A percentile compares a stretch with the other conserved stretches of the same genome.
Evolutionary conservation across 2,888 invertebrate species (phyloP).

Genomic region (Dysmachus trigonus): DNA sequence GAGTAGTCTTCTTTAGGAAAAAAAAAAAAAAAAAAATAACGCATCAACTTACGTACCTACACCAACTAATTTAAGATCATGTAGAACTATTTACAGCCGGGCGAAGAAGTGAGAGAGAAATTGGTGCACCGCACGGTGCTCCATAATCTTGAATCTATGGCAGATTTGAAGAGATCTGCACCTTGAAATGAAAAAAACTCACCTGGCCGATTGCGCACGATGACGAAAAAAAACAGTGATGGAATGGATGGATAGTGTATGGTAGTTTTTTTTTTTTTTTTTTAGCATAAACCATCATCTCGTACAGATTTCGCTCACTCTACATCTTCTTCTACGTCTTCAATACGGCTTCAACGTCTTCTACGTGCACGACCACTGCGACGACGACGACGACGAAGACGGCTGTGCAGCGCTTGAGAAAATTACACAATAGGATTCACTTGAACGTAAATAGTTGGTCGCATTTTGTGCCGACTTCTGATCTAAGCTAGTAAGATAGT

Average conservation of each 20-base stretch:
- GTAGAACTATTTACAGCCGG: slow-evolving; percentile 6
- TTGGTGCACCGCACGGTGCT: slow-evolving; percentile 20
- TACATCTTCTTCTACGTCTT: neutral
- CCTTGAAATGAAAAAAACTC: slow-evolving; percentile 35
- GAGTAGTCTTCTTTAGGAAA: neutral
- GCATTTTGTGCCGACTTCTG: neutral
- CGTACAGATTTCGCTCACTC: slow-evolving; percentile 7
- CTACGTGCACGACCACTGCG: neutral
- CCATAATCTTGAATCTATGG: neutral
- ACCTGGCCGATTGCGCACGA: slow-evolving; percentile 7
- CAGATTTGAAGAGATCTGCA: slow-evolving; percentile 27
- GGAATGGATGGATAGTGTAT: slow-evolving; percentile 2
- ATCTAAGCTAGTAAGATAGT: neutral
- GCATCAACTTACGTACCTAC: slow-evolving; percentile 2
- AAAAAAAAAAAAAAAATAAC: slow-evolving; percentile 36
- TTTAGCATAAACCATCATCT: neutral
- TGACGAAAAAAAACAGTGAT: slow-evolving; percentile 34
- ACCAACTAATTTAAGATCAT: slow-evolving; percentile 30
- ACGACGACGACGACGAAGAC: too few relatives aligned
- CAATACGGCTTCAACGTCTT: too few relatives aligned
- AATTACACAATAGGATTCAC: slow-evolving; percentile 40
- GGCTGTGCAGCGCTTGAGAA: too few relatives aligned
- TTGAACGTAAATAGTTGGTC: slow-evolving; percentile 34
- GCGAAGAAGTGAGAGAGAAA: slow-evolving; percentile 17
- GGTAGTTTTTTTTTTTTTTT: neutral